Base-by-base conservation (phyloP, 1,140 invertebrate species). In the Drosophila obscura region DNA sequence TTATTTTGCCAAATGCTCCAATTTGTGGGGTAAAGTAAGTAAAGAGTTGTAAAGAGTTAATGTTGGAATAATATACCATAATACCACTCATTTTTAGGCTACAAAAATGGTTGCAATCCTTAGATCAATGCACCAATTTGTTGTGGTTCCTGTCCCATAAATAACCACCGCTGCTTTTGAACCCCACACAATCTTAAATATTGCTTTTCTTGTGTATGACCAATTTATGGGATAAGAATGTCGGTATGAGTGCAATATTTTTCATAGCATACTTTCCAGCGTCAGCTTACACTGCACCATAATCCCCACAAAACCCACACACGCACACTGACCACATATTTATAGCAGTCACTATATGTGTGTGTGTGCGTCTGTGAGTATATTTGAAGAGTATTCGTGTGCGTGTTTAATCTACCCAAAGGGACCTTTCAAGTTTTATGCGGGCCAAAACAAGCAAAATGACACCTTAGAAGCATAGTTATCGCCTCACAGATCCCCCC, bases 391-490 rank as follows among this genome's bases (percentile, higher is more conserved):
- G 26, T 61, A 62, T 65, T 46, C 57, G 67, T 84, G 77, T 84
- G 73, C 80, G 80, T 84, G 80, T 85, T 85, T 84, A 84, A 84
- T 84, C 81, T 84, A 80, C 60, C 82, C 73, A 72, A 73, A 68
- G 77, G 81, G 80, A 81, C 81, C 60, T 80, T 84, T 77, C 75
- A 85, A 77, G 68, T 81, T 80, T 83, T 80, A 85, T 85, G 72
- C 59, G 76, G 68, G 69, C 35, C 76, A 75, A 50, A 80, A 73
- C 80, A 73, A 66, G 46, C 62, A 85, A 75, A 59, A 75, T 66
- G 61, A 64, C 59, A 59, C 71, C 76, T 51, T 50, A 39, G 24
- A 74, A 58, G 76, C 56, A 61, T 61, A 72, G 72, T 68, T 85
- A 73, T 83, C 55, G 80, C 62, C 72, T 45, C 9, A 11, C 35